Evolutionary conservation across 1,140 invertebrate species (phyloP), one percentile per base, ranked within the genome.

Genomic region (Drosophila nikananu): DNA sequence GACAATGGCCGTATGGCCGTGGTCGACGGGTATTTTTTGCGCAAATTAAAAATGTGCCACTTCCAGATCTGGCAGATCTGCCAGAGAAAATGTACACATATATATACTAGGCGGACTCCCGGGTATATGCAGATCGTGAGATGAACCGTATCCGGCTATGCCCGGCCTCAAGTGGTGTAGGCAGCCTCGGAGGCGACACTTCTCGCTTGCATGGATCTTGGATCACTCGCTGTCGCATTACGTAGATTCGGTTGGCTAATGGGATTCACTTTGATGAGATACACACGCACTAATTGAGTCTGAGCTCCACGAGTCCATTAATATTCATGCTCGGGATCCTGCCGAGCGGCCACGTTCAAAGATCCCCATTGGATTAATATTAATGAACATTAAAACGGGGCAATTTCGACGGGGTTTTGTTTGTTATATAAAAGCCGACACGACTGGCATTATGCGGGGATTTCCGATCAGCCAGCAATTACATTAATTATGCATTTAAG

Each of bases 121-220:
- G 67, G 62, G 64, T 67, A 60, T 80, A 81, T 61, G 46, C 44
- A 73, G 70, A 68, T 66, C 62, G 75, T 83, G 77, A 90, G 81
- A 89, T 90, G 86, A 90, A 89, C 81, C 76, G 75, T 86, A 89
- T 89, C 86, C 86, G 86, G 86, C 86, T 90, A 51, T 44, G 46
- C 54, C 68, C 57, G 46, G 46, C 49, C 25, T n/a, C 63, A 71
- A 83, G 44, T 81, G 44, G 39, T 54, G 37, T 44, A 60, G 46
- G 35, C 70, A 61, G 57, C 41, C 25, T 46, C 49, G 25, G 35
- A 39, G 61, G 44, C 67, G 67, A 61, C 65, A 41, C 55, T 64
- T 62, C 63, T 25, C 27, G 49, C 49, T 64, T 48, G 39, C 57
- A 42, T 27, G 35, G 52, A 79, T 80, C 59, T 80, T 9, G 52